Evolutionary conservation across 2,888 invertebrate genomes (phyloP), one percentile per base, ranked within the genome.

Genomic region (Yponomeuta sedellus): DNA sequence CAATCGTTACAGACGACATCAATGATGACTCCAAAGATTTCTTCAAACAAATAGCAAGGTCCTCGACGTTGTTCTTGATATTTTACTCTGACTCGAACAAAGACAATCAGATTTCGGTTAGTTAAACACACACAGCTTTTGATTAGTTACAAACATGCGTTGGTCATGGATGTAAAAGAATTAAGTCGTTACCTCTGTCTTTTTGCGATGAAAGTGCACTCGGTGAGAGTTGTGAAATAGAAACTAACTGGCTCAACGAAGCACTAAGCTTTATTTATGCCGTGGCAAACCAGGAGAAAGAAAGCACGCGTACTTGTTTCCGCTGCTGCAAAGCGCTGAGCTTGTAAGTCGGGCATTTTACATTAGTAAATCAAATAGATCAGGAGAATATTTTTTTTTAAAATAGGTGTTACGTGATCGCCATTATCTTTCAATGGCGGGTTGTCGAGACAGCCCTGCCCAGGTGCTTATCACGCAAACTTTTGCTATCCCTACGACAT

Each of bases 401-500:
- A 58, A 58, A 34, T 58, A 12, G 20, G n/a, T 20, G n/a, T 28
- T 10, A 28, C 61, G 61, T 39, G 61, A 61, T 61, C 22, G 61
- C 2, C 6, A 16, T 2, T 34, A 25, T 25, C 61, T 16, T 28
- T 61, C n/a, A n/a, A 39, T 25, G 28, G n/a, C 10, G 3, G 63
- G 16, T 5, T 20, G 40, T 19, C n/a, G 39, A 12, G 39, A 19
- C 44, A 10, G 64, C 64, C 64, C 28, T 22, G 57, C 64, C 64
- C 64, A 64, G 57, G 64, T 34, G n/a, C 34, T 64, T 64, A 20
- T 64, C 64, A 64, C 64, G 64, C 64, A 64, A 63, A 11, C 44
- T 44, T 10, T 44, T 44, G 20, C 63, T 20, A 52, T 39, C 39
- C 62, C 52, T 22, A 16, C 44, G 34, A 64, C 40, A 44, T 10